Conservation (phyloP, 2,888 invertebrate genomes). For the Argyresthia goedartella region DNA sequence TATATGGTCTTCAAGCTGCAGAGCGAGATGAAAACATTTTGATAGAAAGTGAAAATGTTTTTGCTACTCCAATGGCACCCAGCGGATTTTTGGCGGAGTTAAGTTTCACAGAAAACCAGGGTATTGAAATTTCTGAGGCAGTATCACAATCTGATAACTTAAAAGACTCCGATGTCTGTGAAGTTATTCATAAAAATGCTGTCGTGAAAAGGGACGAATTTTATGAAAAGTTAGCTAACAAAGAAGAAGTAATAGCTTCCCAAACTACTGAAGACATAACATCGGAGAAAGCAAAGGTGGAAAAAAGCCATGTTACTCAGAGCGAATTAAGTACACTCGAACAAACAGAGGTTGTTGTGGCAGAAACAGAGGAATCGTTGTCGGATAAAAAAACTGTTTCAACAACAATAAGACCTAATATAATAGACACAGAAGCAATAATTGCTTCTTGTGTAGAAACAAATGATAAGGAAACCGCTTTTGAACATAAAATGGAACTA, state of each 20-base stretch:
- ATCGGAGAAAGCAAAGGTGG: constrained; percentile 24
- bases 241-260: constrained; percentile 42
- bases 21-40: constrained; percentile 67
- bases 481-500: constrained; percentile 30
- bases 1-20: constrained; percentile 66
- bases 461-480: constrained; percentile 67
- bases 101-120: constrained; percentile 51
- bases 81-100: constrained; percentile 49
- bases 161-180: constrained; percentile 40
- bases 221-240: constrained; percentile 50
- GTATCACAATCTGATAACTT: constrained; percentile 66
- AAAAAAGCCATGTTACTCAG: constrained; percentile 31
- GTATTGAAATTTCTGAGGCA: constrained; percentile 67
- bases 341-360: constrained; percentile 58
- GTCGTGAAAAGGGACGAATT: constrained; percentile 39
- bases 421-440: constrained; percentile 67
- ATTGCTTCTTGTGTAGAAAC: constrained; percentile 66
- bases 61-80: constrained; percentile 40
- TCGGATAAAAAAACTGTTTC: constrained; percentile 20
- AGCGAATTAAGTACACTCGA: constrained; percentile 47
- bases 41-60: constrained; percentile 70
- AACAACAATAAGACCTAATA: constrained; percentile 52
- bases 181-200: constrained; percentile 40
- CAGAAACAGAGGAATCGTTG: constrained; percentile 62
- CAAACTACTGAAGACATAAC: constrained; percentile 36